Evolutionary conservation across 2,113 vertebrate genomes (phyloP), one percentile per base, ranked within the genome.

Genomic region (Gobio gobio): DNA sequence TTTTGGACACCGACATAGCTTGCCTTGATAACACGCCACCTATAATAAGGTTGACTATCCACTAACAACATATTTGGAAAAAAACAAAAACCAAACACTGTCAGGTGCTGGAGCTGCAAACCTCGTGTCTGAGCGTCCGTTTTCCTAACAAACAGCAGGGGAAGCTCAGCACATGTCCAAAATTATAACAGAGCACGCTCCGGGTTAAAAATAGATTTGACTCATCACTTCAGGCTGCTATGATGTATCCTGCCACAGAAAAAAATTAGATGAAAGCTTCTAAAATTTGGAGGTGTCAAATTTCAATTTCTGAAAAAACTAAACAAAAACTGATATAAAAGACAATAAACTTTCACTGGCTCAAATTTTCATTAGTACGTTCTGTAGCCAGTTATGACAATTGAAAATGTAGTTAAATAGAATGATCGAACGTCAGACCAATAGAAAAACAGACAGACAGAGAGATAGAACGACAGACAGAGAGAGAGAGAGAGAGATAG

Each of bases 11-110:
- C 13, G 26, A 24, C 26, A 51, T 45, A 45, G 78, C 74, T 66
- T 61, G 83, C 45, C 73, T 85, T 89, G 78, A 85, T 80, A 58
- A 68, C 24, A 80, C 2, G 68, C 76, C 88, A 89, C 70, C 77
- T 85, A 83, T 64, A 87, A 87, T 84, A 87, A 80, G 29, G 33
- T 29, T 68, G 43, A 61, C 20, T 43, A 59, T 75, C 75, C 75
- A n/a, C 85, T 68, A 72, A 85, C 63, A 77, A 64, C 77, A 78
- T 26, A 43, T 82, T 54, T 76, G n/a, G 24, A 45, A 49, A 75
- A 61, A 88, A 74, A 54, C 49, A 68, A 12, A 51, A 40, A 40
- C 36, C 24, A 43, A 79, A 84, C 40, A 54, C n/a, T 24, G 29
- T 29, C 74, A 82, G 33, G 51, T 26, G 59, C 26, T 18, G 77